Percentiles rank a stretch among this genome's conserved stretches.
Evolutionary conservation across 2,113 vertebrate genomes (phyloP).

Genomic region (Equus quagga): DNA sequence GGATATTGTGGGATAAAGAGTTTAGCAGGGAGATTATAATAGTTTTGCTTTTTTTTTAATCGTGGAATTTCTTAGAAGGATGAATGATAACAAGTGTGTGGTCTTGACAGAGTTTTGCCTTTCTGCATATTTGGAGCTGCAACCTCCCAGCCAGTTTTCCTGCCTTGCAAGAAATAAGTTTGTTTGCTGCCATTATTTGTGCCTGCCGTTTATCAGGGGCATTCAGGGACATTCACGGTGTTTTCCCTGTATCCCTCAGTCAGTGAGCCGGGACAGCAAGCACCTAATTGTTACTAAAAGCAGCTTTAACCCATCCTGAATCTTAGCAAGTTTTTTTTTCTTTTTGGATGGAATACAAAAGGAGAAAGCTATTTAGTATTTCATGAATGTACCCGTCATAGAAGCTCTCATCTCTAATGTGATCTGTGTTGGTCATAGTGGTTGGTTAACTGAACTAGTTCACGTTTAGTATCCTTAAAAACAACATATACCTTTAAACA

Average conservation of each 20-base stretch:
- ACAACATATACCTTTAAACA: not conserved
- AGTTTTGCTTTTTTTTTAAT: not conserved
- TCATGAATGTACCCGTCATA: not conserved
- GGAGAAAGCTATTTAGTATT: not conserved
- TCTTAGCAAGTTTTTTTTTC: not conserved
- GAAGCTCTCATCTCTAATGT: not conserved
- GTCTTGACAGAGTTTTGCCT: not conserved
- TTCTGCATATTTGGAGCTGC: not conserved
- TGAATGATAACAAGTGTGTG: not conserved
- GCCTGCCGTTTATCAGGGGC: constrained; percentile 11
- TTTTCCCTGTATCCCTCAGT: not conserved
- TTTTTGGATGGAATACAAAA: not conserved
- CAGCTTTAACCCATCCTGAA: not conserved
- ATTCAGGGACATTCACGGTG: not conserved
- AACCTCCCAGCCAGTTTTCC: constrained; percentile 10
- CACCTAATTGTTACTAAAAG: not conserved
- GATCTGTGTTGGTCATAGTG: not conserved
- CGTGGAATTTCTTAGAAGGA: not conserved
- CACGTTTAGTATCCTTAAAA: not conserved
- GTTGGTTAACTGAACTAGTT: not conserved
- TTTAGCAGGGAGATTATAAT: not conserved
- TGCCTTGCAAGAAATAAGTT: constrained; percentile 17
- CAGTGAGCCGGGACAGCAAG: not conserved
- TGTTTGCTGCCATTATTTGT: not conserved
- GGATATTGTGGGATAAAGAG: not conserved